Conservation (phyloP, 2,113 vertebrate species). For the Rattus rattus region DNA sequence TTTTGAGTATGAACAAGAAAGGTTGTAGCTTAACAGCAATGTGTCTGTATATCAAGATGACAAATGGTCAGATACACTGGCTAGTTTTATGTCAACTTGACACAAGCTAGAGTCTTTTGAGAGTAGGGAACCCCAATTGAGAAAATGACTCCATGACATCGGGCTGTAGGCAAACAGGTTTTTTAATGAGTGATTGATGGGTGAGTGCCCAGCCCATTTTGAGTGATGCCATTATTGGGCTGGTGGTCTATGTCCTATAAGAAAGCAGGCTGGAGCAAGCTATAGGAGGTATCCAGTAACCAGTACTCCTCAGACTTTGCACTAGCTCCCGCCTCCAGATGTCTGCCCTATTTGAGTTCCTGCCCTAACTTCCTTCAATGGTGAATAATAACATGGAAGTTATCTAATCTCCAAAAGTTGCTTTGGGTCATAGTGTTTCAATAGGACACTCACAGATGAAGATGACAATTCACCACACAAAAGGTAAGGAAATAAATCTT, state of each 20-base stretch:
- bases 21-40: not conserved
- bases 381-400: not conserved
- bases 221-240: not conserved
- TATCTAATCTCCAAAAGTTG: not conserved
- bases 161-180: not conserved
- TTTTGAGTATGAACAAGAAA: not conserved
- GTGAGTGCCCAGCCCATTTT: not conserved
- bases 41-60: not conserved
- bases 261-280: not conserved
- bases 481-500: constrained; percentile 78
- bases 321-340: not conserved
- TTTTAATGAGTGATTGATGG: not conserved
- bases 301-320: not conserved
- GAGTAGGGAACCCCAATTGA: not conserved
- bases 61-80: not conserved
- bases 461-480: constrained; percentile 87
- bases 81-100: not conserved
- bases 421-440: not conserved
- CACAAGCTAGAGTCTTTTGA: not conserved
- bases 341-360: not conserved
- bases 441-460: constrained; percentile 59
- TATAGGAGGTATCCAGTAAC: not conserved
- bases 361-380: not conserved
- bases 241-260: not conserved
- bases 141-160: not conserved